Base-by-base conservation (phyloP, 1,140 invertebrate species). In the Drosophila funebris region DNA sequence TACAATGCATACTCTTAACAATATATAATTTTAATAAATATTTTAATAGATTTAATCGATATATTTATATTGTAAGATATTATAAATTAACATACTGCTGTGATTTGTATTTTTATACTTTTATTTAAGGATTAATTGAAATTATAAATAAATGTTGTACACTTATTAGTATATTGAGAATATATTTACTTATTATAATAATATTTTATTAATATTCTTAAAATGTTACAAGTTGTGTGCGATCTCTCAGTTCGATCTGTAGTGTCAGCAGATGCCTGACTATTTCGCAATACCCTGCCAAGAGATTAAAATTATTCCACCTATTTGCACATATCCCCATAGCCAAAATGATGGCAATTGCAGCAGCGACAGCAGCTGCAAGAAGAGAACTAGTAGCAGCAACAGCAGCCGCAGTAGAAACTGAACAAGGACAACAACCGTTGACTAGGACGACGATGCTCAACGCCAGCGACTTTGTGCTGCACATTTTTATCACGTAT, bases 401-500 rank as follows among this genome's bases (percentile, higher is more conserved):
- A 37, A 4, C 11, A 11, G 13, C 9, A 43, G 18, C 9, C 11
- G 44, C 20, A 7, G 18, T 11, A n/a, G 4, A n/a, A 44, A 24
- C 18, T 6, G 27, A 57, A 29, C 43, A 41, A 72, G 60, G 52
- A 66, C 68, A 72, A 44, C 70, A 60, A 37, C 31, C 48, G 46
- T 39, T 50, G 60, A 63, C 43, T 44, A 37, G 52, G 31, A 67
- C 33, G 22, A 29, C 14, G 48, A 31, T 33, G 56, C 46, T 41
- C 37, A 27, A 27, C 11, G 22, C 7, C 13, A 1, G 37, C 43
- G 48, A 54, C 44, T 48, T 54, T 67, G 11, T 67, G 27, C 22
- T 64, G 53, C 57, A 64, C 61, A 77, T 79, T 82, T 79, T 73
- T 74, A 73, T 76, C 79, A 83, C 79, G 79, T 83, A 77, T 77